Evolutionary conservation across 2,113 vertebrate species (phyloP).

Genomic region (Pteruthius melanotis): DNA sequence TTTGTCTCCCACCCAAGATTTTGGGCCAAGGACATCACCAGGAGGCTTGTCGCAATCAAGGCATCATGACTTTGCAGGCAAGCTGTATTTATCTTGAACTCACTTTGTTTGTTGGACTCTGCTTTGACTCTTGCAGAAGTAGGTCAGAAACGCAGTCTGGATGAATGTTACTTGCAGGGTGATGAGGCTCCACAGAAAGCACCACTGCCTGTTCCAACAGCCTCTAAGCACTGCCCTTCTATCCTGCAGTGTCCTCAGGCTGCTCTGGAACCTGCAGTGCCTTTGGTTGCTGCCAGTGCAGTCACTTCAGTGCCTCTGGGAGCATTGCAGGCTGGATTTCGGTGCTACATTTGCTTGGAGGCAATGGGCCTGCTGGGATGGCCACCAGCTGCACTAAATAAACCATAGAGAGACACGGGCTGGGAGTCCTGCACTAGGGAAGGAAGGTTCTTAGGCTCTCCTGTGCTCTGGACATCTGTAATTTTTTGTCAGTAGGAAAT

Average conservation of each 20-base stretch:
- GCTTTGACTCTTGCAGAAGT: not conserved
- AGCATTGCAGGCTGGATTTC: not conserved
- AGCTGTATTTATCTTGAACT: not conserved
- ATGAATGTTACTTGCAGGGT: not conserved
- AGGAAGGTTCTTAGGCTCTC: not conserved
- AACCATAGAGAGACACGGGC: not conserved
- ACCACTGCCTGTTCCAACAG: not conserved
- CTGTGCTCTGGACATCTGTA: not conserved
- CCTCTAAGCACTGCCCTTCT: not conserved
- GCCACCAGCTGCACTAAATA: not conserved
- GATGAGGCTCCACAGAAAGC: not conserved
- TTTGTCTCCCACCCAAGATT: not conserved
- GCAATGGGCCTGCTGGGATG: not conserved
- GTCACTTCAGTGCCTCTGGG: rapidly evolving
- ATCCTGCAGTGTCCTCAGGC: not conserved
- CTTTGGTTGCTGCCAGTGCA: not conserved
- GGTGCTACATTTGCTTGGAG: too few species aligned
- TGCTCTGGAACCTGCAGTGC: not conserved
- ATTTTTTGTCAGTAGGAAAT: not conserved
- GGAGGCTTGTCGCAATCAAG: not conserved
- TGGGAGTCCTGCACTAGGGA: not conserved
- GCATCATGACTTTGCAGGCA: not conserved
- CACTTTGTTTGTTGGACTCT: not conserved
- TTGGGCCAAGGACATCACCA: not conserved
- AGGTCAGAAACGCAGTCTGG: not conserved